Evolutionary conservation across 2,888 invertebrate species (phyloP).

Genomic region (Lasius fuliginosus): DNA sequence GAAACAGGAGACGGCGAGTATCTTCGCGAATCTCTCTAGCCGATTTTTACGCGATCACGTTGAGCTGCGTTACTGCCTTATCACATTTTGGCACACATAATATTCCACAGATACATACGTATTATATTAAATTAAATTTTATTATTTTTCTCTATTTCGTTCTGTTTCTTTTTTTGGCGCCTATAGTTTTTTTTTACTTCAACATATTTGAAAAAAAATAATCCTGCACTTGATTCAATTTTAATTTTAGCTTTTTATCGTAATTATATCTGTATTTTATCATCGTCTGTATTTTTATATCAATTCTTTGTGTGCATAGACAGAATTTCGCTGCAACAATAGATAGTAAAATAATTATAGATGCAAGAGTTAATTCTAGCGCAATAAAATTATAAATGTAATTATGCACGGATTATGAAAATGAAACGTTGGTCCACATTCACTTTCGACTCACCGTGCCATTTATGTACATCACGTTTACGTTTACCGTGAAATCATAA

Average conservation of each 20-base stretch:
- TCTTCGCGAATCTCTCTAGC: not conserved
- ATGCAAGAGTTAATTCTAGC: not conserved
- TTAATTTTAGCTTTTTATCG: not conserved
- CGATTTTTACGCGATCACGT: not conserved
- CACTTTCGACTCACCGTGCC: slow-evolving; percentile 59
- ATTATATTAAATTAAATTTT: not conserved
- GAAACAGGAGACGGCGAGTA: slow-evolving; percentile 15
- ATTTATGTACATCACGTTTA: slow-evolving; percentile 57
- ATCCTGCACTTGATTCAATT: not conserved
- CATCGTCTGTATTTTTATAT: not conserved
- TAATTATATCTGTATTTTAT: not conserved
- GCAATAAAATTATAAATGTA: not conserved
- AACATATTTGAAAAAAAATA: not conserved
- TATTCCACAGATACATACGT: not conserved
- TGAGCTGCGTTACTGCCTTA: not conserved
- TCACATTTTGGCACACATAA: not conserved
- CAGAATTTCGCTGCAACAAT: not conserved
- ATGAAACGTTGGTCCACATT: slow-evolving; percentile 45
- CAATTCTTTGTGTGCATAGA: not conserved
- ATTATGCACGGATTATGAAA: not conserved
- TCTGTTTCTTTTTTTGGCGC: not conserved
- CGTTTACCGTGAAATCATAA: slow-evolving; percentile 64
- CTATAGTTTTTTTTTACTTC: not conserved
- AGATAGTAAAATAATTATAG: not conserved
- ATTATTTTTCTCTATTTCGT: not conserved